phyloP scores from a whole-genome alignment of 2,113 vertebrate genomes.

The Elanoides forficatus region DNA sequence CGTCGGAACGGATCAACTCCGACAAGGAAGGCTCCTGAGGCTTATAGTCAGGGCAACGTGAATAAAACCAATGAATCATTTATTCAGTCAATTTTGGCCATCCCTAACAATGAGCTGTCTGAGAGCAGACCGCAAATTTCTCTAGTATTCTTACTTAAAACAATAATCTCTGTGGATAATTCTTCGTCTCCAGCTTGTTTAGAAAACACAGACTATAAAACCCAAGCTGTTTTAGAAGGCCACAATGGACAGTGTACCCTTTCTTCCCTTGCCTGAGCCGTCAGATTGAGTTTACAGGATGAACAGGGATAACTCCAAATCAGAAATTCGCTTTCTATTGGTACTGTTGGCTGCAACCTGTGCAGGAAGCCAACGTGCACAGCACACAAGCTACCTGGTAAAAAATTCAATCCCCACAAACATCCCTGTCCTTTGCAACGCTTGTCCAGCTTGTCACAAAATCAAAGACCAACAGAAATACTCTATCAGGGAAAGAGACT shows the following conservation, averaged over 20 bases:
- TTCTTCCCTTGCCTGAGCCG: background rate
- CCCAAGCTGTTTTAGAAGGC: background rate
- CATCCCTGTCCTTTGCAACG: background rate
- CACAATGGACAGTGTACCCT: fast-evolving
- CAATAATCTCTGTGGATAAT: background rate
- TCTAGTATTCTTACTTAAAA: background rate
- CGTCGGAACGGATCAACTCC: background rate
- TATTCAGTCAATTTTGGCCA: background rate
- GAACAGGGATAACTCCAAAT: background rate
- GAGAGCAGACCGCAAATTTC: background rate
- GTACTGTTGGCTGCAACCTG: background rate
- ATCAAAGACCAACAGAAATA: background rate
- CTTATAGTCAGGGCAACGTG: background rate
- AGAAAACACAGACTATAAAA: background rate
- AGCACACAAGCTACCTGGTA: fast-evolving
- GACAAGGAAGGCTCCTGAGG: background rate
- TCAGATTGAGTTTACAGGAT: background rate
- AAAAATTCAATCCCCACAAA: background rate
- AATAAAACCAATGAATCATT: background rate
- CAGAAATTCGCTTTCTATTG: background rate
- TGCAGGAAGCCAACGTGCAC: background rate
- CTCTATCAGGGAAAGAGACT: background rate
- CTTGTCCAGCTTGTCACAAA: background rate
- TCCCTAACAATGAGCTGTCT: background rate
- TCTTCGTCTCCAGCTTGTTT: background rate